Evolutionary conservation across 2,797 vertebrate genomes (phyloP).

Genomic region (Nannoperca australis): DNA sequence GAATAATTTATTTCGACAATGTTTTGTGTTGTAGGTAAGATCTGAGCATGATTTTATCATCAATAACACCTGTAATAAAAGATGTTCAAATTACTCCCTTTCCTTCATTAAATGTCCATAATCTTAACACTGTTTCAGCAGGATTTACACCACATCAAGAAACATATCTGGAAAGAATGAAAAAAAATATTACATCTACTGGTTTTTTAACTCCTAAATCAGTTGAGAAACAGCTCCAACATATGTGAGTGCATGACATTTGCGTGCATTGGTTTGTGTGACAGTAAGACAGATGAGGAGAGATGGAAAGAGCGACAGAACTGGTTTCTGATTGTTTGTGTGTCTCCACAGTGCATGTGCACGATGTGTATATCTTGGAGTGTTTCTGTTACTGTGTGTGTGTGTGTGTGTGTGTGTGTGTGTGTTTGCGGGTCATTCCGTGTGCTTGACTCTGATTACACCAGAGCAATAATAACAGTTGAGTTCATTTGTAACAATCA

Average conservation of each 20-base stretch:
- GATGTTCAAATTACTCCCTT: background rate
- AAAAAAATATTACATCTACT: background rate
- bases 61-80: background rate
- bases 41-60: background rate
- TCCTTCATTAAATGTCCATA: background rate
- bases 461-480: slow-evolving; percentile 69
- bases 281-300: slow-evolving; percentile 50
- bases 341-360: slow-evolving; percentile 8
- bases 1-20: slow-evolving; percentile 7
- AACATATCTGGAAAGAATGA: background rate
- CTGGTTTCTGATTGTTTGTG: slow-evolving; percentile 59
- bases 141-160: background rate
- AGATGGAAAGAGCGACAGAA: slow-evolving; percentile 34
- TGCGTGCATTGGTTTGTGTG: slow-evolving; percentile 29
- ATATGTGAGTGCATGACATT: slow-evolving; percentile 8
- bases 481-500: slow-evolving; percentile 85
- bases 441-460: slow-evolving; percentile 60
- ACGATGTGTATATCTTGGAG: slow-evolving; percentile 43
- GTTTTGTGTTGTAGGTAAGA: background rate
- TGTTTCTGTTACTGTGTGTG: slow-evolving; percentile 34
- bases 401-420: slow-evolving; percentile 21
- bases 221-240: slow-evolving; percentile 23
- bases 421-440: slow-evolving; percentile 42
- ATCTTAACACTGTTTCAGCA: background rate
- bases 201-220: slow-evolving; percentile 9